Evolutionary conservation across 2,888 invertebrate genomes (phyloP).

Genomic region (Subacronicta megacephala): DNA sequence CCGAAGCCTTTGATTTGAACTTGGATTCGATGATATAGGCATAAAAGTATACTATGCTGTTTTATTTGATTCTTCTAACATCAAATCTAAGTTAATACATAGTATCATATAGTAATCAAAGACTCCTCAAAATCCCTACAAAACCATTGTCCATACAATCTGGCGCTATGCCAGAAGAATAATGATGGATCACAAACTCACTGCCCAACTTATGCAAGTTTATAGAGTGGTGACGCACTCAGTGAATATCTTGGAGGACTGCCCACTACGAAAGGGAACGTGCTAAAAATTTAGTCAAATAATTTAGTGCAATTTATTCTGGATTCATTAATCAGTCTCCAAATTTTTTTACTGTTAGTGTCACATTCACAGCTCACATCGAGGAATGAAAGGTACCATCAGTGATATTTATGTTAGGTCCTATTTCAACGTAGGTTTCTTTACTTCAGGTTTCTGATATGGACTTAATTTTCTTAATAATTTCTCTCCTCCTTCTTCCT

Average conservation of each 20-base stretch:
- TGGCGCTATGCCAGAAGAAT: constrained; percentile 34
- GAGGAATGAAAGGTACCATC: too few relatives aligned
- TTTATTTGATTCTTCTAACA: too few relatives aligned
- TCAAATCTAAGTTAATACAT: too few relatives aligned
- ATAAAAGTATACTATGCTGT: too few relatives aligned
- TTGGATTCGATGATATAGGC: too few relatives aligned
- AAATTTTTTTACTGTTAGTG: neutral
- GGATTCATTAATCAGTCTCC: constrained; percentile 2
- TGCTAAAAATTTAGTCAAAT: constrained; percentile 24
- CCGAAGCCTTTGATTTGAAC: too few relatives aligned
- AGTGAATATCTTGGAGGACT: constrained; percentile 30
- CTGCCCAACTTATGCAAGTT: constrained; percentile 27
- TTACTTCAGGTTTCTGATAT: too few relatives aligned
- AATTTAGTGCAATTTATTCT: constrained; percentile 2
- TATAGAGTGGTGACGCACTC: constrained; percentile 18
- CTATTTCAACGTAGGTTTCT: too few relatives aligned
- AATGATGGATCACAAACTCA: constrained; percentile 25
- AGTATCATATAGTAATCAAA: neutral
- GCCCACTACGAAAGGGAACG: constrained; percentile 38
- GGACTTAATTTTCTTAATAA: too few relatives aligned
- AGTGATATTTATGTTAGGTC: too few relatives aligned
- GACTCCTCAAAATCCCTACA: neutral
- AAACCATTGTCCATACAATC: constrained; percentile 2
- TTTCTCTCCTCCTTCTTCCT: too few relatives aligned
- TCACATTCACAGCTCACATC: too few relatives aligned